Percentiles rank a stretch among this genome's conserved stretches.
Conservation (phyloP, 2,888 invertebrate species). For the Macrostomum cliftonense region DNA sequence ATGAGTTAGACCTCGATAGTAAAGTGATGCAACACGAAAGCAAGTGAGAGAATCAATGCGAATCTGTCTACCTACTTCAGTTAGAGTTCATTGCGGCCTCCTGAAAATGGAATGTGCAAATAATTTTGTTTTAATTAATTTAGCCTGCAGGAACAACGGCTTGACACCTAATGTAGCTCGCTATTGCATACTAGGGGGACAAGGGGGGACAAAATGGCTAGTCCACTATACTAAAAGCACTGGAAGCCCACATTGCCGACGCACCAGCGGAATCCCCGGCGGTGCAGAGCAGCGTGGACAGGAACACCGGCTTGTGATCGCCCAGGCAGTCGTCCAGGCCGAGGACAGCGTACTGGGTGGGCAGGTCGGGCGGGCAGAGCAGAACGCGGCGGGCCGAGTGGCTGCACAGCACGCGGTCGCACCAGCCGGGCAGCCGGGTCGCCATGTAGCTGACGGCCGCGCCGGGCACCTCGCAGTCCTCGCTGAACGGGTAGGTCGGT, state of each 20-base stretch:
- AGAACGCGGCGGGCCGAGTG: conserved; percentile 49
- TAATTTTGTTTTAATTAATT: no score
- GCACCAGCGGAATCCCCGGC: conserved; percentile 30
- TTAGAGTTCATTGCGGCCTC: no score
- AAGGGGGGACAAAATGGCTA: conserved; percentile 1
- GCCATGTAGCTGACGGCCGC: conserved; percentile 67
- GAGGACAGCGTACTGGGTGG: conserved; percentile 55
- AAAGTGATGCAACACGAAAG: no score
- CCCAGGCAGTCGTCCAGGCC: conserved; percentile 76
- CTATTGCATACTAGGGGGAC: no score
- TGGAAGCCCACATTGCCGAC: no score
- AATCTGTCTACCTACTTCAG: no score
- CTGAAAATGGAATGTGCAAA: no score
- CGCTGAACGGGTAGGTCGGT: conserved; percentile 81
- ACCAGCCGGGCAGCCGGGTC: conserved; percentile 90
- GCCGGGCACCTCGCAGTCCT: conserved; percentile 51
- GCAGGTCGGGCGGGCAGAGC: conserved; percentile 19
- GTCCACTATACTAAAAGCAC: no score
- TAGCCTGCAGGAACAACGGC: no score
- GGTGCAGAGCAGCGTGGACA: conserved; percentile 18
- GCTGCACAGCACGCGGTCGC: conserved; percentile 74
- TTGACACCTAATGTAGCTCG: no score
- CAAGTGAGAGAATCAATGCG: no score
- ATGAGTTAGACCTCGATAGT: no score
- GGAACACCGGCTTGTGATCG: conserved; percentile 56